A percentile compares a stretch with the other conserved stretches of the same genome.
Conservation (phyloP, 2,797 vertebrate species). For the Sitta carolinensis region DNA sequence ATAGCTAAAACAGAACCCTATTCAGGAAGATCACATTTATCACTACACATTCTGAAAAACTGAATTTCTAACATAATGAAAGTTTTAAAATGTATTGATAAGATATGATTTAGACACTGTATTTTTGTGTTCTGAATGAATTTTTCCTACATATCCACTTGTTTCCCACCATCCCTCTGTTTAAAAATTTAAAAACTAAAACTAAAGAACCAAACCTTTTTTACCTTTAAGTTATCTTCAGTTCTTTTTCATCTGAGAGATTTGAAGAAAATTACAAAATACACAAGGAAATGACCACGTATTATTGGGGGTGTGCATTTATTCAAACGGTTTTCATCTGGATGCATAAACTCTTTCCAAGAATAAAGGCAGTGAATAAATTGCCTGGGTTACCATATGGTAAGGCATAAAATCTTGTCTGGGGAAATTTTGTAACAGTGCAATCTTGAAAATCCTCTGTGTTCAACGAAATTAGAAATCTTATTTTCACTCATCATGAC, state of each 20-base stretch:
- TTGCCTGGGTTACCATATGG: background rate
- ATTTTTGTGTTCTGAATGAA: background rate
- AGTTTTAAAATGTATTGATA: background rate
- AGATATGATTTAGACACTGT: background rate
- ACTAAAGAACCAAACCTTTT: background rate
- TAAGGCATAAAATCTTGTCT: background rate
- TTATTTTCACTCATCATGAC: background rate
- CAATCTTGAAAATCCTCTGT: background rate
- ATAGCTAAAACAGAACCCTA: background rate
- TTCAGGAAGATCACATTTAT: background rate
- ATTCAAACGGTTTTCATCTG: background rate
- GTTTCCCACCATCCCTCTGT: background rate
- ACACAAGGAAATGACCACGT: background rate
- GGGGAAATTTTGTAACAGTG: constrained; percentile 2
- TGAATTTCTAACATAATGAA: background rate
- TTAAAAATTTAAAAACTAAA: background rate
- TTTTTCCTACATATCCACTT: background rate
- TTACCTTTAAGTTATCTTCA: background rate
- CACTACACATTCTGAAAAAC: background rate
- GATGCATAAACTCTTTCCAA: background rate
- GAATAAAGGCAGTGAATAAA: constrained; percentile 3
- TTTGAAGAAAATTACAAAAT: background rate
- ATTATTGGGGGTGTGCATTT: background rate
- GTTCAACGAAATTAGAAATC: constrained; percentile 16
- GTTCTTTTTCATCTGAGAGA: background rate